A percentile compares a stretch with the other conserved stretches of the same genome.
phyloP scores from a whole-genome alignment of 2,888 invertebrate genomes.

The Spodoptera picta region DNA sequence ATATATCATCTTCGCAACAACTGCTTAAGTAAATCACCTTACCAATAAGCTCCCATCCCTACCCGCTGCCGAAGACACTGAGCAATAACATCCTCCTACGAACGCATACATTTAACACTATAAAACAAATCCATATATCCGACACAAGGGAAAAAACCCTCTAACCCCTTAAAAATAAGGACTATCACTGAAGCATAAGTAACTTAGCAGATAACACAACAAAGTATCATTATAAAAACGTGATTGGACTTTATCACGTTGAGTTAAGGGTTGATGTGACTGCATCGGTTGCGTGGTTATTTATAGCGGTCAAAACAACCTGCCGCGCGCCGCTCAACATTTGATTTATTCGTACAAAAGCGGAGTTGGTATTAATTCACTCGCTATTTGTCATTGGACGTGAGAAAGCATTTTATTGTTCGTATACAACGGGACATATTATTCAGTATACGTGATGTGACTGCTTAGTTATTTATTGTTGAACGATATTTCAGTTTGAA shows the following conservation, averaged over 20 bases:
- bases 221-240: constrained; percentile 15
- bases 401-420: constrained; percentile 85
- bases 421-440: constrained; percentile 72
- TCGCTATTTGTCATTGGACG: constrained; percentile 83
- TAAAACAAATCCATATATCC: constrained; percentile 36
- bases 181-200: constrained; percentile 16
- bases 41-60: constrained; percentile 69
- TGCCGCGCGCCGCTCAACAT: constrained; percentile 72
- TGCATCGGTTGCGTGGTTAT: constrained; percentile 19
- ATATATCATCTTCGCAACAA: constrained; percentile 51
- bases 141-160: constrained; percentile 11
- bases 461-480: constrained; percentile 44
- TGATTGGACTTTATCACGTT: constrained; percentile 27
- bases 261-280: constrained; percentile 15
- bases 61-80: constrained; percentile 77
- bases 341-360: constrained; percentile 80
- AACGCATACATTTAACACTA: constrained; percentile 75
- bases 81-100: constrained; percentile 81
- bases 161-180: not conserved
- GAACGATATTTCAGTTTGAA: constrained; percentile 36
- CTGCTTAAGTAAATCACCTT: constrained; percentile 53
- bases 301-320: constrained; percentile 67
- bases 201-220: constrained; percentile 33
- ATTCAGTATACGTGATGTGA: constrained; percentile 53
- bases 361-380: constrained; percentile 79